These are phyloP conservation scores for Eremophila alpestris DNA, from an alignment of 2,797 vertebrate genomes.

Conservation along the genomic window DNA sequence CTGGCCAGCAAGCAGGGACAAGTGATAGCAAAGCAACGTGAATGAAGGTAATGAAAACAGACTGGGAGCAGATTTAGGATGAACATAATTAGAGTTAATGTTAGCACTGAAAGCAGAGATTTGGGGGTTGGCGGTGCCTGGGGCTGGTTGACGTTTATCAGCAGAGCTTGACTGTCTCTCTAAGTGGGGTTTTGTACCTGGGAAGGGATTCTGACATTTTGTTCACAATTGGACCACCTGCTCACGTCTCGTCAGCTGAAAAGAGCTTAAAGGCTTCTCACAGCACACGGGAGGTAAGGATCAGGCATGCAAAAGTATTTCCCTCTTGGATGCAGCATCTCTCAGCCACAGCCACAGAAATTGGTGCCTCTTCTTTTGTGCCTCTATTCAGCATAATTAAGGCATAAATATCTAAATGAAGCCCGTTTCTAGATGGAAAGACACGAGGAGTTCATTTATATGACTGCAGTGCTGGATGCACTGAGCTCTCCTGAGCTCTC, in stretches of 20 bases:
- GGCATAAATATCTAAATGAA: background rate
- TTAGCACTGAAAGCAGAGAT: slow-evolving; percentile 69
- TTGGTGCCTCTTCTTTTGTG: background rate
- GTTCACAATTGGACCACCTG: slow-evolving; percentile 69
- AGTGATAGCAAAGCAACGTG: slow-evolving; percentile 50
- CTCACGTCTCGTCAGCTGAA: slow-evolving; percentile 62
- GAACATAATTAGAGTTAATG: slow-evolving; percentile 70
- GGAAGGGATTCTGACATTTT: slow-evolving; percentile 62
- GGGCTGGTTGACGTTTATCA: slow-evolving; percentile 65
- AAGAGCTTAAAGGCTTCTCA: slow-evolving; percentile 64
- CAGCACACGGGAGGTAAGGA: slow-evolving; percentile 30
- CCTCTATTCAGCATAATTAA: background rate
- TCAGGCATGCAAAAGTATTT: slow-evolving; percentile 51
- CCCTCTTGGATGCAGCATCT: background rate
- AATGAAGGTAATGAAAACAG: slow-evolving; percentile 71
- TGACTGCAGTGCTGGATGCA: background rate
- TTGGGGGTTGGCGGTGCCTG: slow-evolving; percentile 61
- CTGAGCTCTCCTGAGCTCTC: rapidly evolving
- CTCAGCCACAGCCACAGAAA: background rate
- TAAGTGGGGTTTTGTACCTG: slow-evolving; percentile 63
- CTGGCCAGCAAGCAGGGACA: slow-evolving; percentile 62
- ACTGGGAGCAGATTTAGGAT: slow-evolving; percentile 68
- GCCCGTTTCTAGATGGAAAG: background rate
- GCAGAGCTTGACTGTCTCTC: slow-evolving; percentile 58
- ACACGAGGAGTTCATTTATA: background rate